Percentiles rank a stretch among this genome's conserved stretches.
Conservation (phyloP, 1,140 invertebrate genomes). For the Sweltsa coloradensis region DNA sequence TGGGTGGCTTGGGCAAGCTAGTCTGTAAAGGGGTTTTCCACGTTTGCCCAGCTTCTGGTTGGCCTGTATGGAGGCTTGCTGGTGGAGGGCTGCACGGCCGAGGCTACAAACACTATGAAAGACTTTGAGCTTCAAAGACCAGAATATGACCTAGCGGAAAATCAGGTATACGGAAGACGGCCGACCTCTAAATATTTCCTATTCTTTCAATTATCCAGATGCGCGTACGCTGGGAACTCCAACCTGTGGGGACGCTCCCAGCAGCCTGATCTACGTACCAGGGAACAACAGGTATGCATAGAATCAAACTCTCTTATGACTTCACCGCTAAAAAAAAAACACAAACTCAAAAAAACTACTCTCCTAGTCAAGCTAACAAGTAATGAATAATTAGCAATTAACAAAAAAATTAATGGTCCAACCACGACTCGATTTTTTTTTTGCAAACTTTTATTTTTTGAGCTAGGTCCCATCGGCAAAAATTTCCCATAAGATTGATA, state of each 20-base stretch:
- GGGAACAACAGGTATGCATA: no score
- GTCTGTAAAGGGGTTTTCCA: slow-evolving; percentile 45
- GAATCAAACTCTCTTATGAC: no score
- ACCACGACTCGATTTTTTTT: no score
- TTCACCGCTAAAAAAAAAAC: no score
- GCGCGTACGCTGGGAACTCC: not conserved
- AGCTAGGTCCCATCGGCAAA: no score
- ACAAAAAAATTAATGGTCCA: no score
- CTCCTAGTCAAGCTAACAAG: no score
- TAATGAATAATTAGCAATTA: no score
- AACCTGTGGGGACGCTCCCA: not conserved
- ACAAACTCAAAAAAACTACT: no score
- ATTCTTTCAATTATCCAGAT: slow-evolving; percentile 5
- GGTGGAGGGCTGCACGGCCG: slow-evolving; percentile 24
- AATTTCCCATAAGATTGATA: no score
- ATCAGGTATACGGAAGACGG: not conserved
- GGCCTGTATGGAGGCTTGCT: not conserved
- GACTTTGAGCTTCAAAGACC: slow-evolving; percentile 55
- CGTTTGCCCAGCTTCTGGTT: slow-evolving; percentile 11
- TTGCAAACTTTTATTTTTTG: no score
- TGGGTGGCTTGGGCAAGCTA: slow-evolving; percentile 69
- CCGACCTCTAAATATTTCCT: not conserved
- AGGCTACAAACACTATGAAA: slow-evolving; percentile 36
- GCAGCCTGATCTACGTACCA: no score
- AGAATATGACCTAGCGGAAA: slow-evolving; percentile 21